Evolutionary conservation across 2,888 invertebrate species (phyloP).

Genomic region (Electrophaes corylata): DNA sequence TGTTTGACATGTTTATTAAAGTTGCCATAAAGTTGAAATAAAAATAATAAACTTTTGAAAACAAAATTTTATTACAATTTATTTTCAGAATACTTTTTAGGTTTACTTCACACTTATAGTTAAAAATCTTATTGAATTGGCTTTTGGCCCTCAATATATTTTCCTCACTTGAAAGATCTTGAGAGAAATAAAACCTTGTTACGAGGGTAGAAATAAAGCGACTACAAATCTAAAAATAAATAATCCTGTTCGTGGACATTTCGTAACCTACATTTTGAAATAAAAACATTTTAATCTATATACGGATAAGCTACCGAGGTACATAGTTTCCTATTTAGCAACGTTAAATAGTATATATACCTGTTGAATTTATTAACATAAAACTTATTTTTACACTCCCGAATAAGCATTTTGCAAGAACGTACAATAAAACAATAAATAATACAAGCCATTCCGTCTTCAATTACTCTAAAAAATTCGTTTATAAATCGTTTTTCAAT

Average conservation of each 20-base stretch:
- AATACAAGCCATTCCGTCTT: constrained; percentile 12
- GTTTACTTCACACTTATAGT: neutral
- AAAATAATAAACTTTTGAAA: constrained; percentile 5
- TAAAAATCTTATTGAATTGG: constrained; percentile 20
- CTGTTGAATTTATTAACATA: too few species aligned
- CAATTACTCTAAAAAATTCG: constrained; percentile 22
- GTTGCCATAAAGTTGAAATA: neutral
- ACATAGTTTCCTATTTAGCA: too few species aligned
- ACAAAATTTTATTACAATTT: neutral
- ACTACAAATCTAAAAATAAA: constrained; percentile 12
- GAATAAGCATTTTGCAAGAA: neutral
- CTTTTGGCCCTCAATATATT: constrained; percentile 13
- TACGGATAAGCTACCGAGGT: too few species aligned
- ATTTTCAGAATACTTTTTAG: neutral
- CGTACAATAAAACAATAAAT: constrained; percentile 9
- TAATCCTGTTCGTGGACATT: neutral
- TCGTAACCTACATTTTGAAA: constrained; percentile 12
- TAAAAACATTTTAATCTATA: neutral
- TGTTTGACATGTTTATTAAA: constrained; percentile 15
- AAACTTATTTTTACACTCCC: neutral
- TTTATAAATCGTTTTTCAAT: constrained; percentile 28
- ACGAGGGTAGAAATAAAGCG: constrained; percentile 7
- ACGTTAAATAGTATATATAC: too few species aligned
- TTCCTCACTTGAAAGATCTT: constrained; percentile 9
- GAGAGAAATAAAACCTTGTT: constrained; percentile 11